Base-by-base conservation (phyloP, 2,888 invertebrate species). In the Drosophila ezoana region DNA sequence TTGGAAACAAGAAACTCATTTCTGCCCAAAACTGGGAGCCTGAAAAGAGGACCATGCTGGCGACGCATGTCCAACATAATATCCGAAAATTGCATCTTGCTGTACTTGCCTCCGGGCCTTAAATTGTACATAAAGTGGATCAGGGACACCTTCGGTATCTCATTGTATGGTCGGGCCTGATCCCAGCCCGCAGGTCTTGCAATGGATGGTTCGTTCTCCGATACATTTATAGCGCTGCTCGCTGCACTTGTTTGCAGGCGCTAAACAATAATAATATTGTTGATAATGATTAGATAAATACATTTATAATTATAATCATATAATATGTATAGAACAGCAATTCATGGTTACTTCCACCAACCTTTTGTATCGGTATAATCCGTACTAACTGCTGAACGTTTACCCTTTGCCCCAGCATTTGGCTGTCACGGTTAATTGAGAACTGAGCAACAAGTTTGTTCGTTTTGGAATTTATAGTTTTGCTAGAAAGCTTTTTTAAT, bases 41-140 rank as follows among this genome's bases (percentile, higher is more conserved):
- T 88, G 1, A 91, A 89, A 1, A 93, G 87, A 5, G 92, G 74
- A 0, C 93, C 94, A 65, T 91, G 72, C 16, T 87, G 76, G 18
- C 70, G 10, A 10, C 71, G 72, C 38, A 82, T 37, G 3, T 61
- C 68, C n/a, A 72, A 11, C 16, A 89, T 13, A 4, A 89, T 33
- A 9, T 87, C 68, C 0, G 69, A 54, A 0, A 68, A 32, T 6
- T 89, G 66, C 56, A 71, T 56, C 1, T 87, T 80, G 6, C 64
- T 41, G 49, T 85, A 90, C 28, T 61, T 82, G 33, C 90, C 90
- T 1, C 88, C 89, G 0, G 90, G 90, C n/a, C 89, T 18, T 37
- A 57, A 20, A 10, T 72, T 14, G 23, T 56, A 38, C 0, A 85
- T 1, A 6, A 82, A 56, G 10, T 16, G 14, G 0, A 83, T 51